These are phyloP conservation scores for Palythoa grandiflora DNA, from an alignment of 92 coral and sea anemone genomes.

Conservation along the genomic window DNA sequence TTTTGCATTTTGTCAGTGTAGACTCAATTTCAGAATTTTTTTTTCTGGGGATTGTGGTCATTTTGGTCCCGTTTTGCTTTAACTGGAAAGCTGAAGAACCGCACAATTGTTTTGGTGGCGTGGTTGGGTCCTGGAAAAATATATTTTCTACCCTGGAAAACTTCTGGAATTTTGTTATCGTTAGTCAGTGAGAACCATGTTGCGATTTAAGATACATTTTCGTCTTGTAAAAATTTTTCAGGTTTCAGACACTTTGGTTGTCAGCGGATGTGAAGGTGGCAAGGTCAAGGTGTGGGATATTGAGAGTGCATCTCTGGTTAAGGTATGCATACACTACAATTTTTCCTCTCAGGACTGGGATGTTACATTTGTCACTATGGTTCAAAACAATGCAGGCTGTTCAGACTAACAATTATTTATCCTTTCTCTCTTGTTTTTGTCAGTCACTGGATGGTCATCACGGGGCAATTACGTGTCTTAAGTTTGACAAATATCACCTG, in stretches of 20 bases:
- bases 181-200: too few relatives aligned
- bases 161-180: too few relatives aligned
- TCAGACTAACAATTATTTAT: neutral
- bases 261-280: constrained; percentile 98
- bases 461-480: constrained; percentile 92
- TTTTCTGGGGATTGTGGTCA: too few relatives aligned
- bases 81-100: too few relatives aligned
- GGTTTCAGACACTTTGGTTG: constrained; percentile 86
- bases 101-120: too few relatives aligned
- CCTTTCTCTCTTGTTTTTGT: constrained; percentile 12
- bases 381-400: neutral
- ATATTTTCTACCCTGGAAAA: too few relatives aligned
- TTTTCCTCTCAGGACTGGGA: neutral
- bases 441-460: constrained; percentile 98
- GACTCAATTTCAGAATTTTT: too few relatives aligned
- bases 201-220: neutral
- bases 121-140: too few relatives aligned
- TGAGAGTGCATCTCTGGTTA: constrained; percentile 81
- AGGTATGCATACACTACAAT: constrained; percentile 62
- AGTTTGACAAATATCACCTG: constrained; percentile 87
- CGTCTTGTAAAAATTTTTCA: constrained; percentile 10
- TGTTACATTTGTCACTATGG: neutral
- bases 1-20: too few relatives aligned
- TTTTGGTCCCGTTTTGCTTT: too few relatives aligned
- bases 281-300: constrained; percentile 98